A percentile compares a stretch with the other conserved stretches of the same genome.
These are phyloP conservation scores for Xanthostigma xanthostigma DNA, from an alignment of 2,888 invertebrate genomes.

Conservation along the genomic window DNA sequence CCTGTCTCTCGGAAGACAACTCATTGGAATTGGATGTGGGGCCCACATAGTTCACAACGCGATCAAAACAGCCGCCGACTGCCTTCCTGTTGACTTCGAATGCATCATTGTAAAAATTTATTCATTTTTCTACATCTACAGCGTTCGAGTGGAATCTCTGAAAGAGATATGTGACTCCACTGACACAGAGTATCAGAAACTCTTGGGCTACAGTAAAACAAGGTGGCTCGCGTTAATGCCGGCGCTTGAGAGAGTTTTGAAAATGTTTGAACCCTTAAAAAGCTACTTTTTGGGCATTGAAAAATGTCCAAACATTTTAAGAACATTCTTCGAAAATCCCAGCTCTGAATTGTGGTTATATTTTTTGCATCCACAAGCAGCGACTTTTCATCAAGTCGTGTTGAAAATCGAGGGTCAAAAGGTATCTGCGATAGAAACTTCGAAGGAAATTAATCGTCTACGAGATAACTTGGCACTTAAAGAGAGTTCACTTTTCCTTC, in stretches of 20 bases:
- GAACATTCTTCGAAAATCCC: conserved; percentile 2
- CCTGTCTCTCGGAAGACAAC: conserved; percentile 10
- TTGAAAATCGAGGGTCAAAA: conserved; percentile 9
- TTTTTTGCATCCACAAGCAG: conserved; percentile 10
- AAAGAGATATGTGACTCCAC: conserved; percentile 18
- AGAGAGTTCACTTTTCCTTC: neutral
- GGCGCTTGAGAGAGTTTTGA: conserved; percentile 1
- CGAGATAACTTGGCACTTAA: conserved; percentile 1
- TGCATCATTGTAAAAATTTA: conserved; percentile 14
- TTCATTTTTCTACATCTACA: conserved; percentile 13
- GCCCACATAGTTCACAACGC: conserved; percentile 18
- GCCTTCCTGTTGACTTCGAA: conserved; percentile 16
- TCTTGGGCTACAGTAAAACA: conserved; percentile 8
- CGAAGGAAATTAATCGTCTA: conserved; percentile 3
- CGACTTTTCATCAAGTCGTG: conserved; percentile 8
- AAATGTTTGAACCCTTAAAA: neutral
- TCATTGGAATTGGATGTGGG: conserved; percentile 18
- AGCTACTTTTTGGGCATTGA: conserved; percentile 4
- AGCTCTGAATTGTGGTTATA: conserved; percentile 9
- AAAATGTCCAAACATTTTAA: conserved; percentile 6
- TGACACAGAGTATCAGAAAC: conserved; percentile 10
- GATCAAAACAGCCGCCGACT: conserved; percentile 13
- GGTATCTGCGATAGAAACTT: neutral
- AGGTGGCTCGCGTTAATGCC: conserved; percentile 5
- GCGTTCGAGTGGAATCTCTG: conserved; percentile 14